Conservation (phyloP, 2,797 vertebrate genomes). For the Enteromius fasciolatus region DNA sequence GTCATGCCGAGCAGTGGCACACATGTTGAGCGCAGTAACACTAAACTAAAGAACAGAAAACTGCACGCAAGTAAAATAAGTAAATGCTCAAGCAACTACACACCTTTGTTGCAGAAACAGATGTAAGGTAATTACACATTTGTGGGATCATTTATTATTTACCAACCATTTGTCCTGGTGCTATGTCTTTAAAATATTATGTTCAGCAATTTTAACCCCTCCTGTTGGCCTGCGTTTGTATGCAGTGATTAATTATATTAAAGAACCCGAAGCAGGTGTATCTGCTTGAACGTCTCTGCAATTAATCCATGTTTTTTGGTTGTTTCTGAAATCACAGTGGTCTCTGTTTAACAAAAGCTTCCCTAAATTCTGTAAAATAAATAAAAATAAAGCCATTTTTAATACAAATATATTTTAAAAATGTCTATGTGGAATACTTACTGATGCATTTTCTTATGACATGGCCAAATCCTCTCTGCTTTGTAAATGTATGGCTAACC, state of each 20-base stretch:
- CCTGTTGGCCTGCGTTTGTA: neutral
- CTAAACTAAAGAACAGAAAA: slow-evolving; percentile 2
- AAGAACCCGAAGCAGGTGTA: neutral
- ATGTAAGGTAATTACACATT: slow-evolving; percentile 19
- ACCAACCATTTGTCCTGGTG: slow-evolving; percentile 10
- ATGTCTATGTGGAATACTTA: neutral
- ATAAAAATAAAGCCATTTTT: neutral
- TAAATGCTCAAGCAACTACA: neutral
- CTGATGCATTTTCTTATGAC: neutral
- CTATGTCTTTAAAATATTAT: slow-evolving; percentile 21
- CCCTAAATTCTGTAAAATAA: neutral
- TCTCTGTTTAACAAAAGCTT: neutral
- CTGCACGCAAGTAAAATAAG: neutral
- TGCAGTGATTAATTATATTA: slow-evolving; percentile 21
- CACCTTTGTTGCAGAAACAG: slow-evolving; percentile 14
- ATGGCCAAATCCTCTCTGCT: neutral
- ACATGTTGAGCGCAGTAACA: neutral
- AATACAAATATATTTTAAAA: too few species aligned
- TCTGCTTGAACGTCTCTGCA: neutral
- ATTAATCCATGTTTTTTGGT: neutral
- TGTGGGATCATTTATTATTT: slow-evolving; percentile 1
- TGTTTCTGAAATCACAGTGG: neutral
- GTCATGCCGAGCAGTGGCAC: neutral
- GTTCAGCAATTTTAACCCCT: slow-evolving; percentile 8
- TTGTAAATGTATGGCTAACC: slow-evolving; percentile 16